These are phyloP conservation scores for Heterotilapia buettikoferi DNA, from an alignment of 2,113 vertebrate genomes.

Conservation along the genomic window DNA sequence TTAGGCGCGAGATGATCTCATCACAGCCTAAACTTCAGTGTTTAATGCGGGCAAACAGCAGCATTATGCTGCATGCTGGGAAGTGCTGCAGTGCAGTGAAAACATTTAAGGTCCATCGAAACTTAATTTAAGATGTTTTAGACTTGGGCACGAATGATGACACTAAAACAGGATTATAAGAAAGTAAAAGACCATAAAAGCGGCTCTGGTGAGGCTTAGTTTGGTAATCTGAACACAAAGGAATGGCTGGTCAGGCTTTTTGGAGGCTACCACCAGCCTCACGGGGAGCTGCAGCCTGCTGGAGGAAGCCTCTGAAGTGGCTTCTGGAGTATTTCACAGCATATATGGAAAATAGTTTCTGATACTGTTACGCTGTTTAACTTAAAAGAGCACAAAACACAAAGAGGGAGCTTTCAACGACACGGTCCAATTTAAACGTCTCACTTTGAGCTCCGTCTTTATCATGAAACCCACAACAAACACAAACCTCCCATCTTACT, in stretches of 20 bases:
- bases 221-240: accelerated
- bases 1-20: background rate
- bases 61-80: background rate
- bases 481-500: background rate
- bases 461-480: background rate
- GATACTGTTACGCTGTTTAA: background rate
- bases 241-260: background rate
- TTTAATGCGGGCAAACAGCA: background rate
- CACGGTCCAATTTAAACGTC: background rate
- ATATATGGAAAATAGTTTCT: background rate
- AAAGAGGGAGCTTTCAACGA: accelerated
- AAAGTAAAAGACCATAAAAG: background rate
- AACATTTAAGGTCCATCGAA: background rate
- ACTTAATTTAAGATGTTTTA: background rate
- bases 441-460: accelerated
- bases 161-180: background rate
- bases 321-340: background rate
- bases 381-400: background rate
- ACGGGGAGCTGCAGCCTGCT: background rate
- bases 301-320: background rate
- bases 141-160: accelerated
- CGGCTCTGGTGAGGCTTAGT: background rate
- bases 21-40: background rate
- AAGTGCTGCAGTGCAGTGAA: background rate
- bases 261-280: background rate